Evolutionary conservation across 1,140 invertebrate genomes (phyloP).

Genomic region (Cyclina sinensis): DNA sequence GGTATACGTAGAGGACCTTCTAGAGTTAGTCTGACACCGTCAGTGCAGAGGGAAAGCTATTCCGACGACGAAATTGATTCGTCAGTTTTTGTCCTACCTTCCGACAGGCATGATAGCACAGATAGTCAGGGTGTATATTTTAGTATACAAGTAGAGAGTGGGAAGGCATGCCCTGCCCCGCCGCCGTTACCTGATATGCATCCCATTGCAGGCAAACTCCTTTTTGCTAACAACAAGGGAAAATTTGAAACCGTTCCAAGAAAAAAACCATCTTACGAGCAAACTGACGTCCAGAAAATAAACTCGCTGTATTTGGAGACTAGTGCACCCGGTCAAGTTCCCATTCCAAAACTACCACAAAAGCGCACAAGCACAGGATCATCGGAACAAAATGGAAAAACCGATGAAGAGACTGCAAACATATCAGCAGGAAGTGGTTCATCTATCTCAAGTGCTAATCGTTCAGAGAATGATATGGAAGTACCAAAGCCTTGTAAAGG

Average conservation of each 20-base stretch:
- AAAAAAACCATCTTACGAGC: neutral
- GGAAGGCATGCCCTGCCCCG: neutral
- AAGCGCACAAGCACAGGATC: neutral
- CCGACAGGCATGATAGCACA: neutral
- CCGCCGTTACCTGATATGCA: slow-evolving; percentile 18
- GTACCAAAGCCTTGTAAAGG: neutral
- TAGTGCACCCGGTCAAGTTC: neutral
- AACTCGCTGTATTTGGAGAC: neutral
- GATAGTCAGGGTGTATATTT: neutral
- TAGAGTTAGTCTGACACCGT: neutral
- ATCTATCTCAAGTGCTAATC: neutral
- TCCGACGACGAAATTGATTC: neutral
- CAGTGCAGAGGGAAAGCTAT: neutral
- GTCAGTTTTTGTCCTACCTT: slow-evolving; percentile 1
- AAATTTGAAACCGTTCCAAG: neutral
- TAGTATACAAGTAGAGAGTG: neutral
- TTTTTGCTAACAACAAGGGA: neutral
- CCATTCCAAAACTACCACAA: neutral
- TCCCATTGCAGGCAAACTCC: neutral
- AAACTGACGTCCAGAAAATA: neutral
- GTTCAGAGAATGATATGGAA: neutral
- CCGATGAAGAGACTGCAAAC: neutral
- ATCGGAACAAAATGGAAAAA: neutral
- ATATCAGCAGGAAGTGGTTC: neutral
- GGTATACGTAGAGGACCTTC: neutral